Evolutionary conservation across 2,888 invertebrate genomes (phyloP), one percentile per base, ranked within the genome.

Genomic region (Heteromurus nitidus): DNA sequence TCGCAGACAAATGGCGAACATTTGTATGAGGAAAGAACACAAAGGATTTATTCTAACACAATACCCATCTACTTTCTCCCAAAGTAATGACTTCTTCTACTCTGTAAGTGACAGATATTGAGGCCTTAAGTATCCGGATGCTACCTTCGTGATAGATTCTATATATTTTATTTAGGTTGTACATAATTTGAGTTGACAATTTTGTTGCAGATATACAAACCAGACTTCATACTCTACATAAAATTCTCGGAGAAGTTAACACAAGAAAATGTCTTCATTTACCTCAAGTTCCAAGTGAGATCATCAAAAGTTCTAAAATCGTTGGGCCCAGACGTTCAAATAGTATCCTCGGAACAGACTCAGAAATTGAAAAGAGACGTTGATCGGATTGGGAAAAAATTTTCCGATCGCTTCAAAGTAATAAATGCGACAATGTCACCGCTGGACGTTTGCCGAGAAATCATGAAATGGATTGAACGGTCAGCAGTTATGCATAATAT

Each of bases 391-490:
- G 18, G 36, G 16, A 9, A 13, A 1, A 30, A 58, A 11, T 73
- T 18, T n/a, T 20, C 7, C 11, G 18, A 70, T 9, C 58, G 1
- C 13, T 65, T 82, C 13, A 77, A 82, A 42, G 26, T 67, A 2
- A 42, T 82, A 16, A 73, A 77, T 31, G 53, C 70, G 7, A 44
- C 65, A 2, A 3, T 67, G 2, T 11, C 44, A 18, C 55, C 79
- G 0, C 50, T 67, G 26, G 72, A 60, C 0, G 62, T 82, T 0
- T 73, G 65, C 55, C 44, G 50, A 3, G 77, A 77, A 3, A 77
- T 82, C n/a, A 82, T 77, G 82, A 72, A 67, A 31, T 82, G 82
- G 82, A 72, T 77, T 13, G 82, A 82, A 26, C 55, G 82, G 1
- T 53, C 82, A 18, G 31, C 58, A n/a, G 73, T 82, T 2, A 18